Evolutionary conservation across 2,888 invertebrate species (phyloP), one percentile per base, ranked within the genome.

Genomic region (Cordilura impudica): DNA sequence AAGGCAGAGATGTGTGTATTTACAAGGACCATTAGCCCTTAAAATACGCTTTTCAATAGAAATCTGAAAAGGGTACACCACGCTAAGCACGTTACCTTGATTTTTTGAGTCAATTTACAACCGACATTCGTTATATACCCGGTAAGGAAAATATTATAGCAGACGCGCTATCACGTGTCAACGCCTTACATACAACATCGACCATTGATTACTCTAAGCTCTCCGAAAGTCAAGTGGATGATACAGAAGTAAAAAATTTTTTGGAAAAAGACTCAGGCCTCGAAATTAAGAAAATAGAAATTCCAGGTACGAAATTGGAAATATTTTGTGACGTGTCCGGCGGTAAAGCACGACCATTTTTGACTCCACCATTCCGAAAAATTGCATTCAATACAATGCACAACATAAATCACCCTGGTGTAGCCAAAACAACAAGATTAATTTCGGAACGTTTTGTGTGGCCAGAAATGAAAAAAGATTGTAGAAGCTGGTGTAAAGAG

Each of bases 21-120:
- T n/a, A n/a, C n/a, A n/a, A n/a, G n/a, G n/a, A n/a, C 81, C 89
- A 87, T 72, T 88, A 87, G 51, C 88, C 87, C 0, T 65, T 89
- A 18, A 77, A 75, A 0, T 87, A 79, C 54, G 87, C 88, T 2
- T 86, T 90, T 70, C 16, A 65, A 7, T 76, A 84, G 74, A 84
- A 84, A 12, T 35, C 79, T 3, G 85, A 85, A 4, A 85, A 86
- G 4, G 83, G 84, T 7, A 69, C 72, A 8, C 56, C 81, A 16
- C 16, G 74, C 8, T 14, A 26, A 31, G 31, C 31, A 31, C 31
- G 31, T 31, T 31, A 31, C 2, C 31, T 31, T 31, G 5, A 67
- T 23, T 78, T 71, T 18, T 60, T 78, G 12, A 39, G 54, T 1
- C 74, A 78, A 18, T 78, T 75, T 19, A 58, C 71, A 2, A 66